Conservation (phyloP, 2,797 vertebrate genomes). For the Sebastes minor region DNA sequence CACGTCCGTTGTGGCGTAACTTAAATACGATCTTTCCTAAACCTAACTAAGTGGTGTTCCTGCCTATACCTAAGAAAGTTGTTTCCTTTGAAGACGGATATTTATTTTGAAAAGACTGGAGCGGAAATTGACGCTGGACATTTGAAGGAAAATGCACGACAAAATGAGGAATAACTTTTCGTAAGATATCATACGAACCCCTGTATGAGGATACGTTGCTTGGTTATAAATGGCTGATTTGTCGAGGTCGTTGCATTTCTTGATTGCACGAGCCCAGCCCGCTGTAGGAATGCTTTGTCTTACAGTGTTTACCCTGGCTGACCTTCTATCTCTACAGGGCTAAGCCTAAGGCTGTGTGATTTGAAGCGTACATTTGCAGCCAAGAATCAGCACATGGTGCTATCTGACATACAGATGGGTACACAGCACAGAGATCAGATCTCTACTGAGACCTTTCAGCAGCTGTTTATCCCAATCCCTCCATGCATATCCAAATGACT, state of each 20-base stretch:
- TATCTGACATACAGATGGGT: conserved; percentile 7
- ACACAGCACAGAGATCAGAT: neutral
- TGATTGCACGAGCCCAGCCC: conserved; percentile 36
- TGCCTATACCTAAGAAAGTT: no score
- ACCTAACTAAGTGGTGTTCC: no score
- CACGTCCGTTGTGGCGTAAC: no score
- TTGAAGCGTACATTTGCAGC: conserved; percentile 27
- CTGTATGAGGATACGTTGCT: no score
- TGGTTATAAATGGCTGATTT: conserved; percentile 32
- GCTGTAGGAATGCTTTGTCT: conserved; percentile 56
- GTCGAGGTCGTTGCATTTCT: conserved; percentile 23
- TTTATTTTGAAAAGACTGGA: no score
- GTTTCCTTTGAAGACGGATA: no score
- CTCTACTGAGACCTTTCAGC: conserved; percentile 27
- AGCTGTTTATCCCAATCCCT: conserved; percentile 35
- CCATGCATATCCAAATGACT: conserved; percentile 18
- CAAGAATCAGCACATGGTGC: conserved; percentile 12
- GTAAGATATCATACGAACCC: no score
- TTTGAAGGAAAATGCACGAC: no score
- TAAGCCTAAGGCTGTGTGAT: conserved; percentile 31
- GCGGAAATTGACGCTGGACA: no score
- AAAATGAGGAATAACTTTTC: no score
- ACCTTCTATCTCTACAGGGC: conserved; percentile 34
- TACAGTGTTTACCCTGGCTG: conserved; percentile 37
- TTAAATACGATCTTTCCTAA: no score